These are phyloP conservation scores for Hoplodrina ambigua DNA, from an alignment of 2,888 invertebrate species.

Conservation along the genomic window DNA sequence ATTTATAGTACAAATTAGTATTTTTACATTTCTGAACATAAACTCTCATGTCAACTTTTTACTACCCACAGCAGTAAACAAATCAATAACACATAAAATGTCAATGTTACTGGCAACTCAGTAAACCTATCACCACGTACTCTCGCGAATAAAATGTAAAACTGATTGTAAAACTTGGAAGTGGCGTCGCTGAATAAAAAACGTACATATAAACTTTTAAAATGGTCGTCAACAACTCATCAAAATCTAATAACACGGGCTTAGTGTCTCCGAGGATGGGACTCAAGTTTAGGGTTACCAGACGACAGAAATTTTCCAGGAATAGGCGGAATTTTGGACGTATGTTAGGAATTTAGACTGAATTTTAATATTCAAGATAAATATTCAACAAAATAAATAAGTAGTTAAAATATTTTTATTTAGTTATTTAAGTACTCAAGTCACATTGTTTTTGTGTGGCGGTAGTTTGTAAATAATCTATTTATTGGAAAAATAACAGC, in stretches of 20 bases:
- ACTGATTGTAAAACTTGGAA: conserved; percentile 62
- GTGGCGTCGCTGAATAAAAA: conserved; percentile 58
- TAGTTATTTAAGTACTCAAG: too few species aligned
- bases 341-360: not conserved
- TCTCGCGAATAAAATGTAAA: conserved; percentile 56
- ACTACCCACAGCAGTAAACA: conserved; percentile 24
- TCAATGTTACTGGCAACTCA: conserved; percentile 26
- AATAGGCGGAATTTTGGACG: not conserved
- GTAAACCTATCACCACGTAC: conserved; percentile 34
- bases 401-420: not conserved
- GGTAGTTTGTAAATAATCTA: too few species aligned
- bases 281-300: conserved; percentile 39
- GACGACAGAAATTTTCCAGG: conserved; percentile 17
- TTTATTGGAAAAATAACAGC: too few species aligned
- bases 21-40: not conserved
- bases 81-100: conserved; percentile 43
- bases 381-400: not conserved
- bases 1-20: too few species aligned
- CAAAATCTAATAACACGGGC: conserved; percentile 84
- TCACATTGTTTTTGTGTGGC: too few species aligned
- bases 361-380: not conserved
- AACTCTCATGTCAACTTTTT: conserved; percentile 16
- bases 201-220: conserved; percentile 67
- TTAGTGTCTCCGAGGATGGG: conserved; percentile 68
- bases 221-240: conserved; percentile 81